A percentile compares a stretch with the other conserved stretches of the same genome.
These are phyloP conservation scores for Cryptomyrus ogoouensis DNA, from an alignment of 2,113 vertebrate genomes.

Conservation along the genomic window DNA sequence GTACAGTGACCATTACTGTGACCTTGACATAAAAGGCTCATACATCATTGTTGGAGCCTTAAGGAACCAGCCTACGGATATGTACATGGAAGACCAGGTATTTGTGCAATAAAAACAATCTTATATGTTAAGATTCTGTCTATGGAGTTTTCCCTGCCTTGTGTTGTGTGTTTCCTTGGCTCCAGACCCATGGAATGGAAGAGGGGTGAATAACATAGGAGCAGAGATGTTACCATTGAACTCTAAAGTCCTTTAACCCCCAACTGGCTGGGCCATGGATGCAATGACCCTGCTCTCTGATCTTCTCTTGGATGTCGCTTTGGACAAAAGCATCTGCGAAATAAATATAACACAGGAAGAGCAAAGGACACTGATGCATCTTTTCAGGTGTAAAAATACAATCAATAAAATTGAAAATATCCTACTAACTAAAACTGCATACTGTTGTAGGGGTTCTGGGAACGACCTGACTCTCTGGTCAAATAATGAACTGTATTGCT, in stretches of 20 bases:
- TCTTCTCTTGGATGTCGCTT: no score
- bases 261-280: neutral
- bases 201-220: neutral
- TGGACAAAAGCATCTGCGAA: no score
- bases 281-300: neutral
- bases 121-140: neutral
- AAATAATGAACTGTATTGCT: neutral
- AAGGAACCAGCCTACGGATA: no score
- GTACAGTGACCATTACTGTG: no score
- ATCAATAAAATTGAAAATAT: neutral
- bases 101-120: neutral
- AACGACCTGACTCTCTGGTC: neutral
- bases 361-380: neutral
- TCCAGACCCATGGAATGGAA: neutral
- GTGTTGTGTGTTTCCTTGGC: neutral
- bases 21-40: neutral
- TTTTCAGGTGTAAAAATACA: neutral
- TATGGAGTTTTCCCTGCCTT: neutral
- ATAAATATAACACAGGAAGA: no score
- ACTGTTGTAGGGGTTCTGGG: neutral
- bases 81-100: no score
- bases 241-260: neutral
- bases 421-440: neutral
- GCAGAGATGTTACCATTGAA: neutral
- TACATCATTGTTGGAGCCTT: no score